Evolutionary conservation across 2,888 invertebrate genomes (phyloP), one percentile per base, ranked within the genome.

Genomic region (Rambutsinella grinnellia): DNA sequence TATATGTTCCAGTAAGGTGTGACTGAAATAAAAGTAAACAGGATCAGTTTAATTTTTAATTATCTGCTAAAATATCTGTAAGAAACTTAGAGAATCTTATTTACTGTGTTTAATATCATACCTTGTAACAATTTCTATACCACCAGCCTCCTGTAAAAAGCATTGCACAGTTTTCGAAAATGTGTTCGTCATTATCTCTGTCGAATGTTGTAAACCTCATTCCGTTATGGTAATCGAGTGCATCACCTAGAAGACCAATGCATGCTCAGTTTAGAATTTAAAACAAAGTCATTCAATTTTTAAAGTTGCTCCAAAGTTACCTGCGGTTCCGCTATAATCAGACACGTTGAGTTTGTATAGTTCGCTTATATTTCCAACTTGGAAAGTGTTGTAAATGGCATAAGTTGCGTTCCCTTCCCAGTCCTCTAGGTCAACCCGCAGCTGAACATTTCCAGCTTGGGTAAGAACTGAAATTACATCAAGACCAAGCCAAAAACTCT

Each of bases 401-500:
- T 53, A 62, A 23, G 15, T 56, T 6, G 53, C 53, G 15, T 10
- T 26, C 3, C 67, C 67, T 3, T 75, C 62, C 75, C 75, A 75
- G 21, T 61, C 54, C 17, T 61, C 69, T 21, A 75, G 8, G 21
- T 75, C 67, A 49, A 75, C 54, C 26, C 68, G 28, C 2, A 75
- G 51, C 17, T 75, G 68, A 17, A 63, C 61, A 21, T 54, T 57
- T 21, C 75, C 68, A 2, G 54, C 27, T 24, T 49, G 21, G n/a
- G 60, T 53, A 6, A 75, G 54, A 8, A 54, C 61, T 5, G 28
- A 21, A 10, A 75, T 62, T 19, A 56, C 68, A 1, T 57, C 28
- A 6, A 75, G 23, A 1, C 74, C 75, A 2, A 75, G 27, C 75
- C 75, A 75, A 63, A 49, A 75, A 58, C 68, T 68, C 17, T 61